phyloP scores from a whole-genome alignment of 2,113 vertebrate species.

The Pterophyllum scalare region DNA sequence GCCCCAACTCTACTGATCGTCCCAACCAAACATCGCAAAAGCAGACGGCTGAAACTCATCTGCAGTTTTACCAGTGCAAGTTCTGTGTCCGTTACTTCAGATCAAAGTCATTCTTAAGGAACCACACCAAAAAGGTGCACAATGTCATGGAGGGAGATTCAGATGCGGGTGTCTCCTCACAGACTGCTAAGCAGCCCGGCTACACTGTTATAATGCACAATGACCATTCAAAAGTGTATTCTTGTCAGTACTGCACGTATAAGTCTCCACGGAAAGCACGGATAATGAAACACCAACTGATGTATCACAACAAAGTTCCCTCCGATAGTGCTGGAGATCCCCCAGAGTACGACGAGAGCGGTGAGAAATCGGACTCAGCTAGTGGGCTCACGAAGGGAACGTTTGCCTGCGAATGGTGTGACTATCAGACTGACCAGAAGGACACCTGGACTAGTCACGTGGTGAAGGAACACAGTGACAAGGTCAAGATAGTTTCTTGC shows the following conservation, averaged over 20 bases:
- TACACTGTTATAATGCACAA: conserved; percentile 89
- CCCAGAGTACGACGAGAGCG: conserved; percentile 69
- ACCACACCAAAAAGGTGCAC: conserved; percentile 95
- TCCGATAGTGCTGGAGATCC: conserved; percentile 80
- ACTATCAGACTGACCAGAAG: conserved; percentile 92
- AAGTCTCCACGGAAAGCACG: conserved; percentile 93
- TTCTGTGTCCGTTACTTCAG: conserved; percentile 98
- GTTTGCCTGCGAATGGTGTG: conserved; percentile 97
- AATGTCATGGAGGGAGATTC: conserved; percentile 78
- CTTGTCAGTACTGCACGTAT: conserved; percentile 96
- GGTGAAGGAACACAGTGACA: conserved; percentile 95
- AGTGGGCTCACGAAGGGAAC: conserved; percentile 86
- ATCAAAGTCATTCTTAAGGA: conserved; percentile 94
- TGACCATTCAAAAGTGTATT: conserved; percentile 91
- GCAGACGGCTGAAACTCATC: conserved; percentile 85
- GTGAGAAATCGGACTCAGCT: conserved; percentile 79
- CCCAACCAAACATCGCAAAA: conserved; percentile 86
- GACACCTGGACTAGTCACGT: conserved; percentile 95
- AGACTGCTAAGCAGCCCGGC: conserved; percentile 79
- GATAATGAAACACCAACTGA: conserved; percentile 94
- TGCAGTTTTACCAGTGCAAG: conserved; percentile 97
- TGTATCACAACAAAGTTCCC: conserved; percentile 87
- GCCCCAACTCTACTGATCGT: conserved; percentile 85
- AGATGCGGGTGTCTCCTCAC: conserved; percentile 79
- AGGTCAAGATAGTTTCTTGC: conserved; percentile 93